A percentile compares a stretch with the other conserved stretches of the same genome.
These are phyloP conservation scores for Platypus cylindrus DNA, from an alignment of 2,888 invertebrate species.

Conservation along the genomic window DNA sequence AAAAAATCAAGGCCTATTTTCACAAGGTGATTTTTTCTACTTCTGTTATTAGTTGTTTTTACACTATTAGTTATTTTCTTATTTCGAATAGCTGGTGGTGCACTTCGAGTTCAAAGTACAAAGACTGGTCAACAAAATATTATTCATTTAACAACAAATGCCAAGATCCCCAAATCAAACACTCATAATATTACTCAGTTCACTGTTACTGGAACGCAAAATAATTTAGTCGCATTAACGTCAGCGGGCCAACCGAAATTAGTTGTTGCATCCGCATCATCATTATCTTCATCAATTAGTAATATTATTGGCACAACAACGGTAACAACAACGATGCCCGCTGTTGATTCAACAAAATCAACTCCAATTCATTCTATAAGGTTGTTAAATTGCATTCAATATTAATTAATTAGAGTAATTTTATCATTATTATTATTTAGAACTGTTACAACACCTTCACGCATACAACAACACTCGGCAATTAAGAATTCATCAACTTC, in stretches of 20 bases:
- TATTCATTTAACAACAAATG: slow-evolving; percentile 38
- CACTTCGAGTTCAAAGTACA: slow-evolving; percentile 36
- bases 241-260: slow-evolving; percentile 34
- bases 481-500: slow-evolving; percentile 31
- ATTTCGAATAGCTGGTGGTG: slow-evolving; percentile 29
- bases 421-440: slow-evolving; percentile 6
- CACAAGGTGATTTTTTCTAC: slow-evolving; percentile 30
- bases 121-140: slow-evolving; percentile 38
- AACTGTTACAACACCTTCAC: slow-evolving; percentile 17
- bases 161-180: too few relatives aligned
- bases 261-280: slow-evolving; percentile 29
- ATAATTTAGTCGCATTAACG: slow-evolving; percentile 33
- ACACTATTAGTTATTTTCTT: background rate
- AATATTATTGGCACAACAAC: slow-evolving; percentile 20
- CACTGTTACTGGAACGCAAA: slow-evolving; percentile 40
- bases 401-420: slow-evolving; percentile 1
- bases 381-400: too few relatives aligned
- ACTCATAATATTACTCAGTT: slow-evolving; percentile 34
- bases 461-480: slow-evolving; percentile 20
- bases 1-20: slow-evolving; percentile 37
- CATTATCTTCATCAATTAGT: slow-evolving; percentile 21
- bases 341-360: background rate
- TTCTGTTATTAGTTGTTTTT: background rate
- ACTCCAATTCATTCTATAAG: background rate
- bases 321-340: slow-evolving; percentile 7